phyloP scores from a whole-genome alignment of 2,113 vertebrate genomes.

The Cochlearius cochlearius region DNA sequence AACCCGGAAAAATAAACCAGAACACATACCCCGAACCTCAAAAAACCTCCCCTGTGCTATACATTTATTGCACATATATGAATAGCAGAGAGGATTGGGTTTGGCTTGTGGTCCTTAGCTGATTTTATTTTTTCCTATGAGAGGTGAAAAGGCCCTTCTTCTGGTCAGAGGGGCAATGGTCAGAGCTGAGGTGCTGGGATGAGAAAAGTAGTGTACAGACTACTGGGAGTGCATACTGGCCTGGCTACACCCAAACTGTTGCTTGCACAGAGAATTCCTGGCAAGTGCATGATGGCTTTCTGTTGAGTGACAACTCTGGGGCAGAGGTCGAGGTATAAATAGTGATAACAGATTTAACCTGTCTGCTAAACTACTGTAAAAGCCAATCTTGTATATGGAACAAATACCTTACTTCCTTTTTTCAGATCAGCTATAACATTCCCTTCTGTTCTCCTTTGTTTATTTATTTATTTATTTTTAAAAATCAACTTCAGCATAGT shows the following conservation, averaged over 20 bases:
- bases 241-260: background rate
- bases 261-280: background rate
- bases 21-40: rapidly evolving
- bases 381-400: background rate
- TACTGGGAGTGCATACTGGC: background rate
- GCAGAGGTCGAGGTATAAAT: background rate
- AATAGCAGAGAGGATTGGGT: background rate
- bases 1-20: background rate
- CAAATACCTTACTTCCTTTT: background rate
- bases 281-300: rapidly evolving
- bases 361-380: background rate
- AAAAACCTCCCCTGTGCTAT: rapidly evolving
- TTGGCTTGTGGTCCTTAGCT: background rate
- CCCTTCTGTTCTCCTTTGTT: background rate
- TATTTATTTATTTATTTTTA: background rate
- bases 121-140: background rate
- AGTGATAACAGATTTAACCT: background rate
- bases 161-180: background rate
- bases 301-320: background rate
- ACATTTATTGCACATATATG: background rate
- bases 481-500: background rate
- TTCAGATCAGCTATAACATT: background rate
- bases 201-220: background rate
- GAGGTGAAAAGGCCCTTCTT: background rate
- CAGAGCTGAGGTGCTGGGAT: background rate